These are phyloP conservation scores for Amphiura filiformis DNA, from an alignment of 35 echinoderm and acorn worm species.

Conservation along the genomic window DNA sequence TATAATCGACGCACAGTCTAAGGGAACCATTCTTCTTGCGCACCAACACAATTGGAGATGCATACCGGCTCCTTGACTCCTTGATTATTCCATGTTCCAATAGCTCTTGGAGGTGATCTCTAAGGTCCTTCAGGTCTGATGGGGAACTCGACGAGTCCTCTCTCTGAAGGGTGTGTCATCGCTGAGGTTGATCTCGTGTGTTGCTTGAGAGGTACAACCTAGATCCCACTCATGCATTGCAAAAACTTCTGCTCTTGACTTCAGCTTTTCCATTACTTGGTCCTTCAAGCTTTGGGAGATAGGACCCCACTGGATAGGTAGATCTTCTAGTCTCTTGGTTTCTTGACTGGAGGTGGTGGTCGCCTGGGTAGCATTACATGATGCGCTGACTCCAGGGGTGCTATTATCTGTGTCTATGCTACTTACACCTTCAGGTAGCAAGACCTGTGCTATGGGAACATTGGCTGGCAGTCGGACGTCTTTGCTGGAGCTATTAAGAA, in stretches of 20 bases:
- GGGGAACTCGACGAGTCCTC: constrained; percentile 33
- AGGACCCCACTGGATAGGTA: constrained; percentile 51
- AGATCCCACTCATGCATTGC: constrained; percentile 24
- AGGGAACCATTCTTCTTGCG: constrained; percentile 68
- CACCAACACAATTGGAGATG: constrained; percentile 62
- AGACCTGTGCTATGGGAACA: neutral
- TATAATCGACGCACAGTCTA: constrained; percentile 63
- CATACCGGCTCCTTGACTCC: constrained; percentile 65
- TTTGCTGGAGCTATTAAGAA: neutral
- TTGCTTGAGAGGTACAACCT: neutral
- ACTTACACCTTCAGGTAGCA: neutral
- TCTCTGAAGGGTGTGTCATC: constrained; percentile 53
- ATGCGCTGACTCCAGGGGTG: neutral
- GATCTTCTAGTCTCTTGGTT: neutral
- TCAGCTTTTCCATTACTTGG: neutral
- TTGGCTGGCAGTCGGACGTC: neutral
- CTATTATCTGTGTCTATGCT: neutral
- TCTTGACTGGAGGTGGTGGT: neutral
- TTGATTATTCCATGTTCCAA: constrained; percentile 35
- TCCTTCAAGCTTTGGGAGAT: constrained; percentile 16
- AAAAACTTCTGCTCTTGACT: constrained; percentile 25
- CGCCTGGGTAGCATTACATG: neutral
- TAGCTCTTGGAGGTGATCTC: constrained; percentile 41
- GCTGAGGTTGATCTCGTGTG: constrained; percentile 37
- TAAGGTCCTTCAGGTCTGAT: constrained; percentile 24